A percentile compares a stretch with the other conserved stretches of the same genome.
phyloP scores from a whole-genome alignment of 2,888 invertebrate genomes.

The Trisateles emortualis region DNA sequence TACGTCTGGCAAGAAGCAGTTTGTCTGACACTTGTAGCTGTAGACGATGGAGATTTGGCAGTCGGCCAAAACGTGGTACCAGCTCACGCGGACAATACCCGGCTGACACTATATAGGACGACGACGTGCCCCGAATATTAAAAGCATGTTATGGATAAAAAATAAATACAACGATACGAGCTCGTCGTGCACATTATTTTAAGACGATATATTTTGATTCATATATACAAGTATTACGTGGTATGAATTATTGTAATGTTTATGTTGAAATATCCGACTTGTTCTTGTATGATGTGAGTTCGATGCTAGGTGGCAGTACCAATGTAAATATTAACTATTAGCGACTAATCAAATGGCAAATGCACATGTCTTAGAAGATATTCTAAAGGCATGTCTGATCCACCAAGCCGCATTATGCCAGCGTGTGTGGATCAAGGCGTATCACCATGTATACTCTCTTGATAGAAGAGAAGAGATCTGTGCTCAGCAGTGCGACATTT shows the following conservation, averaged over 20 bases:
- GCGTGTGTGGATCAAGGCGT: too few species aligned
- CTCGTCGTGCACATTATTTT: conserved; percentile 6
- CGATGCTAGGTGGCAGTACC: too few species aligned
- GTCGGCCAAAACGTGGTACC: conserved; percentile 61
- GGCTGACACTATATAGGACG: conserved; percentile 30
- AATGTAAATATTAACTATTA: too few species aligned
- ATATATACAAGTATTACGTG: not conserved
- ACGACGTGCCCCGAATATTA: conserved; percentile 51
- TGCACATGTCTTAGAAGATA: too few species aligned
- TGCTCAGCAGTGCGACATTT: too few species aligned
- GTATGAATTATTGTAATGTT: not conserved
- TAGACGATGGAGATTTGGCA: conserved; percentile 68
- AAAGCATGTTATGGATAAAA: conserved; percentile 39
- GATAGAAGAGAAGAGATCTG: too few species aligned
- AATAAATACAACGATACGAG: conserved; percentile 30
- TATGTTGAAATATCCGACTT: not conserved
- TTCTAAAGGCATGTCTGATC: too few species aligned
- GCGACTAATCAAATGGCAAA: too few species aligned
- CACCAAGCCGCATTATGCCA: too few species aligned
- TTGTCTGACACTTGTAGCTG: conserved; percentile 79
- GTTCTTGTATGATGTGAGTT: too few species aligned
- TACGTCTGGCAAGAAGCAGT: conserved; percentile 63
- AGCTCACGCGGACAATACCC: conserved; percentile 51
- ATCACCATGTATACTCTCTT: too few species aligned
- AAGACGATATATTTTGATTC: not conserved